These are phyloP conservation scores for Ctenomys sociabilis DNA, from an alignment of 2,113 vertebrate species.

Conservation along the genomic window DNA sequence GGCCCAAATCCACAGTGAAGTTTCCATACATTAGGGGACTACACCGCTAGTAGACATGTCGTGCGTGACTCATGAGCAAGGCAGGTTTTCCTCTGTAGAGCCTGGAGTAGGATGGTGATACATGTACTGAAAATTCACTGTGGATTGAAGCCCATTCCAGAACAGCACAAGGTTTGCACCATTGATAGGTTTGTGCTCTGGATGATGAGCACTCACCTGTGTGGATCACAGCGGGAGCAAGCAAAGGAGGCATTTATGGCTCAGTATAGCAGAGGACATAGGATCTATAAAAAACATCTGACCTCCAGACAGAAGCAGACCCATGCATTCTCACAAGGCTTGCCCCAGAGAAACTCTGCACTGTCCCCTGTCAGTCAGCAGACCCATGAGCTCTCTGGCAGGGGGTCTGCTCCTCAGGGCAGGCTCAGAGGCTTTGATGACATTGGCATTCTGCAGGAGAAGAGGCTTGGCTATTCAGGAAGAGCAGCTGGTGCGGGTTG, in stretches of 20 bases:
- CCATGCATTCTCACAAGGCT: not conserved
- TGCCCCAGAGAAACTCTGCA: not conserved
- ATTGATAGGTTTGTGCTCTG: not conserved
- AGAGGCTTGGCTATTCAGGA: not conserved
- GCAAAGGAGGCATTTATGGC: not conserved
- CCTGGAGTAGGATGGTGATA: not conserved
- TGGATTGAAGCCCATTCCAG: not conserved
- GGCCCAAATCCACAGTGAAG: not conserved
- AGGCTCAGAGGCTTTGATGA: not conserved
- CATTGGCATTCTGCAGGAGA: not conserved
- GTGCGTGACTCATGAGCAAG: not conserved
- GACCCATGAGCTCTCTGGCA: not conserved
- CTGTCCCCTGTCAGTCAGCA: not conserved
- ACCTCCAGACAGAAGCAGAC: not conserved
- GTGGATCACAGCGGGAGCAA: not conserved
- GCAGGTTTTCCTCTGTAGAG: not conserved
- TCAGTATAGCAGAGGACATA: not conserved
- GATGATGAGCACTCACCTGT: not conserved
- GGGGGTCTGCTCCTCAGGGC: not conserved
- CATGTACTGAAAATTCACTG: not conserved
- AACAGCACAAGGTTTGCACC: not conserved
- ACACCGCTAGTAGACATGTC: not conserved
- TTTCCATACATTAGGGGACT: not conserved
- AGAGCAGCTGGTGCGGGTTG: not conserved
- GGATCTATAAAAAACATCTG: not conserved